Evolutionary conservation across 2,888 invertebrate species (phyloP).

Genomic region (Temnothorax unifasciatus): DNA sequence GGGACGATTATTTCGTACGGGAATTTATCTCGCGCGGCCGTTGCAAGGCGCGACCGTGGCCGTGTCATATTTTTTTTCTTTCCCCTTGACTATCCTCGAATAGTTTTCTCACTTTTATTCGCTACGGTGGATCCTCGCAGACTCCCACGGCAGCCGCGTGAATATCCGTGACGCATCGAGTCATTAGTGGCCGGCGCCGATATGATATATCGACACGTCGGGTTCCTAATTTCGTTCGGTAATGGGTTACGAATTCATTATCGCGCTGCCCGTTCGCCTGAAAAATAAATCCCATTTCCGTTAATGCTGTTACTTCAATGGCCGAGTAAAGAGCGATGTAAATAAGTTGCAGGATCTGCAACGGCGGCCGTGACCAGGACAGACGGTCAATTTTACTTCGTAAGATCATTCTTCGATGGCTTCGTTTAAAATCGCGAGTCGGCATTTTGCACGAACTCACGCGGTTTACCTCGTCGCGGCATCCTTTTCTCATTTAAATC

Average conservation of each 20-base stretch:
- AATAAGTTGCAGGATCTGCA: constrained; percentile 14
- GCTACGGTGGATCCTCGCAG: constrained; percentile 50
- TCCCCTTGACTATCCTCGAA: background rate
- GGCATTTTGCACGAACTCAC: background rate
- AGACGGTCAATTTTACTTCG: constrained; percentile 19
- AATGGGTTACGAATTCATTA: constrained; percentile 59
- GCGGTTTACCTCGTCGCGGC: background rate
- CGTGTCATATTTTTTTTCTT: constrained; percentile 23
- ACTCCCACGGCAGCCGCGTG: constrained; percentile 54
- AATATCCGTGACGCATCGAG: constrained; percentile 57
- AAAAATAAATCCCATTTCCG: constrained; percentile 49
- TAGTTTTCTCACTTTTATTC: constrained; percentile 55
- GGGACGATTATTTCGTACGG: constrained; percentile 39
- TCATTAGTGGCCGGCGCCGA: constrained; percentile 56
- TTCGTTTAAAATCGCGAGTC: background rate
- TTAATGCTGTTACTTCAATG: constrained; percentile 38
- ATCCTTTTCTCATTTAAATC: background rate
- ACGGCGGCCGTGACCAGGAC: background rate
- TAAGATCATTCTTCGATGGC: background rate
- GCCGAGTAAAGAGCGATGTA: constrained; percentile 2
- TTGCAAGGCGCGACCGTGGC: constrained; percentile 32
- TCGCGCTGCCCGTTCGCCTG: constrained; percentile 22
- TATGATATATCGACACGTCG: constrained; percentile 56
- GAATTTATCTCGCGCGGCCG: constrained; percentile 39
- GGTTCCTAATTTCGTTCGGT: constrained; percentile 51